phyloP scores from a whole-genome alignment of 2,113 vertebrate genomes.

The Salvelinus namaycush region DNA sequence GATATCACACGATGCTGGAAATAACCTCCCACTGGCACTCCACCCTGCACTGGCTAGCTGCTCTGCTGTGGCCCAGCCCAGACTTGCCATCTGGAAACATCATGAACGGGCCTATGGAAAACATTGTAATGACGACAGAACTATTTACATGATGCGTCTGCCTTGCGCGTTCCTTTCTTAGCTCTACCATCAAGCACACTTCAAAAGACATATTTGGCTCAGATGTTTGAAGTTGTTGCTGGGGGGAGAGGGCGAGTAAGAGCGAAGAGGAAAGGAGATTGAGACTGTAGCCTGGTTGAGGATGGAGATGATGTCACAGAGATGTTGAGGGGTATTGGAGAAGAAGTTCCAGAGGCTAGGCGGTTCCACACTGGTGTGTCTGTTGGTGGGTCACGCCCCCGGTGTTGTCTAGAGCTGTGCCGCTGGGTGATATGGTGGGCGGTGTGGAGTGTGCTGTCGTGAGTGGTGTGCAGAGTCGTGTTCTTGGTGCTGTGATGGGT shows the following conservation, averaged over 20 bases:
- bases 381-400: neutral
- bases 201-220: conserved; percentile 20
- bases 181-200: conserved; percentile 20
- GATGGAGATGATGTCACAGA: neutral
- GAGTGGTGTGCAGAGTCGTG: no score
- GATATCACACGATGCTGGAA: neutral
- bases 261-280: neutral
- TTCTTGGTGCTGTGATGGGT: conserved; percentile 11
- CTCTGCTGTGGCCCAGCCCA: neutral
- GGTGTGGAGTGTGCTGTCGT: conserved; percentile 70
- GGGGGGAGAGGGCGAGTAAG: neutral
- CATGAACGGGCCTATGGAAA: neutral
- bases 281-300: neutral
- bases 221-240: conserved; percentile 11
- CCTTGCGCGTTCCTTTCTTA: conserved; percentile 3
- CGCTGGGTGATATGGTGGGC: neutral
- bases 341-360: neutral
- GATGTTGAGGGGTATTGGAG: neutral
- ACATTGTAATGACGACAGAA: conserved; percentile 12
- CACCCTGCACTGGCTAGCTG: conserved; percentile 11
- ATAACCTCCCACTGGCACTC: neutral
- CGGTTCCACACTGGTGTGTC: conserved; percentile 4
- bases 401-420: no score
- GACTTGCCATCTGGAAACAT: conserved; percentile 31
- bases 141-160: conserved; percentile 30